Evolutionary conservation across 2,797 vertebrate genomes (phyloP).

Genomic region (Melanotaenia boesemani): DNA sequence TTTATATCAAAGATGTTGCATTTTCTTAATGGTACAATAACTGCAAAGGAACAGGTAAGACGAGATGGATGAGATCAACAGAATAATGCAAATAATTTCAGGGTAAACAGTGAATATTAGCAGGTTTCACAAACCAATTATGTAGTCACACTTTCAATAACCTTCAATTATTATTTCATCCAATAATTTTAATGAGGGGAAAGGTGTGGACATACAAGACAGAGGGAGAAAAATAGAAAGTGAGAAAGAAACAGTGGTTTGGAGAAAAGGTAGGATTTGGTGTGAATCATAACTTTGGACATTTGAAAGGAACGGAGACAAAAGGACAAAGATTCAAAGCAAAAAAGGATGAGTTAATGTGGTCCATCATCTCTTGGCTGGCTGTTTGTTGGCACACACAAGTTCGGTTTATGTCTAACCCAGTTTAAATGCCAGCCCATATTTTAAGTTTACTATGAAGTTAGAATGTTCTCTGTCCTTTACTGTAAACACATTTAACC

Average conservation of each 20-base stretch:
- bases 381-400: conserved; percentile 72
- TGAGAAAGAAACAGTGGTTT: neutral
- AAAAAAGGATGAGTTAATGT: conserved; percentile 16
- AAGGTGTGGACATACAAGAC: neutral
- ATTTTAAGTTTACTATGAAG: conserved; percentile 51
- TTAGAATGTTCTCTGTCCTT: neutral
- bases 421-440: conserved; percentile 67
- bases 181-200: neutral
- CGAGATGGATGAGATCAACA: neutral
- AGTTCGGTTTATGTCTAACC: conserved; percentile 56
- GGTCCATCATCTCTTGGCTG: conserved; percentile 28
- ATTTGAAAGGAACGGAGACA: too few relatives aligned
- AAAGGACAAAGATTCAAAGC: neutral
- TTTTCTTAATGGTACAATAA: conserved; percentile 47
- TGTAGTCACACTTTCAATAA: neutral
- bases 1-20: conserved; percentile 39
- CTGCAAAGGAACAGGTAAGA: neutral
- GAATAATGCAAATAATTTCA: neutral
- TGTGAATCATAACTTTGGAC: too few relatives aligned
- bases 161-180: neutral
- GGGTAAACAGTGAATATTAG: neutral
- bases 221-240: neutral
- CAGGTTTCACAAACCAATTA: neutral
- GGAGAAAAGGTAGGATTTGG: neutral
- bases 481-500: conserved; percentile 52